phyloP scores from a whole-genome alignment of 1,140 invertebrate genomes.

The Trigoniulus corallinus region DNA sequence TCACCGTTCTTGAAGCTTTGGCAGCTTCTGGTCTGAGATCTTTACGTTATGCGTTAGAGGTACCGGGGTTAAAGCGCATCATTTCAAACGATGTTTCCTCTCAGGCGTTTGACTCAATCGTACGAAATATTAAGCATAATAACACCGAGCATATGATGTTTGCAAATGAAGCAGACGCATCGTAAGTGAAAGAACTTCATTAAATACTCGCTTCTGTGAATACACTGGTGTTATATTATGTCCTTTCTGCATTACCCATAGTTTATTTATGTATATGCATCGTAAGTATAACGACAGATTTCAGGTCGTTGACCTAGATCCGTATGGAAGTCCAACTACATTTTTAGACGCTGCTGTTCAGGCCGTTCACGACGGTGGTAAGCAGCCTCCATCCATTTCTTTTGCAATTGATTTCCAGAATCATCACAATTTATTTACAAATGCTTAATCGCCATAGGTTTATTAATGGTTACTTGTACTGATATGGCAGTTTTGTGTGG shows the following conservation, averaged over 20 bases:
- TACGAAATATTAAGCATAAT: slow-evolving; percentile 64
- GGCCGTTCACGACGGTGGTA: slow-evolving; percentile 26
- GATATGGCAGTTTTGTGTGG: slow-evolving; percentile 96
- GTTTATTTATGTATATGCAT: slow-evolving; percentile 67
- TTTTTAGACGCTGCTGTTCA: slow-evolving; percentile 86
- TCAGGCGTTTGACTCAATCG: slow-evolving; percentile 70
- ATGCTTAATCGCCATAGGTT: slow-evolving; percentile 20
- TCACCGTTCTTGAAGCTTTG: slow-evolving; percentile 77
- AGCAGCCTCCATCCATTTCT: slow-evolving; percentile 3
- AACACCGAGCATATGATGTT: slow-evolving; percentile 52
- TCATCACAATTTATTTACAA: slow-evolving; percentile 9
- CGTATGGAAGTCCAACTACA: slow-evolving; percentile 84
- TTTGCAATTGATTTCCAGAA: neutral
- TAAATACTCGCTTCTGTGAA: too few species aligned
- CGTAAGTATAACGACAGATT: slow-evolving; percentile 47
- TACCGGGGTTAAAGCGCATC: slow-evolving; percentile 67
- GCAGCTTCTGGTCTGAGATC: slow-evolving; percentile 89
- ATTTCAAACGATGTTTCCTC: slow-evolving; percentile 88
- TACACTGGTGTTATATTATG: slow-evolving; percentile 7
- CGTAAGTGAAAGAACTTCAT: slow-evolving; percentile 34
- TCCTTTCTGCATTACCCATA: slow-evolving; percentile 31
- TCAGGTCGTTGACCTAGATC: slow-evolving; percentile 88
- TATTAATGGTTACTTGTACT: slow-evolving; percentile 88
- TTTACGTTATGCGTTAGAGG: slow-evolving; percentile 90
- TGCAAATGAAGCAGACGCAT: slow-evolving; percentile 60